Evolutionary conservation across 2,888 invertebrate species (phyloP), one percentile per base, ranked within the genome.

Genomic region (Lasioglossum marginatum): DNA sequence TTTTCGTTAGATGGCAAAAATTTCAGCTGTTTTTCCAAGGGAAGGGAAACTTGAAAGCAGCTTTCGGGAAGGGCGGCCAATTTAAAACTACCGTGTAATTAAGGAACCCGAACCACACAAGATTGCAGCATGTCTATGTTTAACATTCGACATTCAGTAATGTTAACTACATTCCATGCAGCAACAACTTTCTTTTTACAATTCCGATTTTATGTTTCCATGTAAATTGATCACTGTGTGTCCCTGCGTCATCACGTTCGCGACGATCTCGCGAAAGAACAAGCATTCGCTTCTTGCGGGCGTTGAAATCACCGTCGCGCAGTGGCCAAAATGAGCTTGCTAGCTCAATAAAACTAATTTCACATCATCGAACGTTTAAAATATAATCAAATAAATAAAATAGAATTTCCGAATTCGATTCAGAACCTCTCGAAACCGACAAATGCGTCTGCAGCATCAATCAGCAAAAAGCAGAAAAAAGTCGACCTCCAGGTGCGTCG

Each of bases 1-100:
- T 68, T 91, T 82, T 71, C 80, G 87, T 92, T 92, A 92, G 85
- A 87, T 87, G 89, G 88, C 91, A 83, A 83, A 89, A 92, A 87
- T 86, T 87, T 60, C 80, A 48, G 82, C 19, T 75, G 40, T 16
- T 16, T 66, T 82, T 37, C 40, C 71, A 45, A 48, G 40, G 70
- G 40, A 45, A 66, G 37, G 52, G 34, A n/a, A 34, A 27, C 43
- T 63, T 63, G 48, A 68, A 60, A 75, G 68, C 78, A 63, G 74
- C 79, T 79, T 71, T 84, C 79, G 48, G 40, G 52, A 70, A 78
- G 10, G 31, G 57, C 60, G 74, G 74, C 78, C 71, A 81, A 85
- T 82, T 89, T 88, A 91, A 91, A 77, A 70, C 82, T 70, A 86
- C 87, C 89, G 75, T 78, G 79, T 82, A 91, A 91, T 90, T 87